Evolutionary conservation across 2,113 vertebrate species (phyloP).

Genomic region (Poecile atricapillus): DNA sequence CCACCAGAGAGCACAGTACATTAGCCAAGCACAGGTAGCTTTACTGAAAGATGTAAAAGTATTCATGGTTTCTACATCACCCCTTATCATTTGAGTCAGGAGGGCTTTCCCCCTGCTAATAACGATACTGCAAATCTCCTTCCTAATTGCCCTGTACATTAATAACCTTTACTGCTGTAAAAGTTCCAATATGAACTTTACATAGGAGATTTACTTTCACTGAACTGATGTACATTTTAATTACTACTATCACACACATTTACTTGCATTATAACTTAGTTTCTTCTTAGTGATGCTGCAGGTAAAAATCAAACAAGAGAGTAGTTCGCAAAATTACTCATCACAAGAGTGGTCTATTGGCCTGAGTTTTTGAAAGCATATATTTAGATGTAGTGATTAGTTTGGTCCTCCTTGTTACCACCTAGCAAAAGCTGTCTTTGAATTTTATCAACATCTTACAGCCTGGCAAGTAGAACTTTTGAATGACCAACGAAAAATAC

Average conservation of each 20-base stretch:
- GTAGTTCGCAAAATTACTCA: background rate
- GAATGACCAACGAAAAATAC: background rate
- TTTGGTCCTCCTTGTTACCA: background rate
- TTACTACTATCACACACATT: background rate
- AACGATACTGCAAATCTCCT: background rate
- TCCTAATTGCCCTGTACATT: background rate
- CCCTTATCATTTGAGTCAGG: background rate
- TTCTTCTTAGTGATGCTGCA: background rate
- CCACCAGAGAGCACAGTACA: constrained; percentile 20
- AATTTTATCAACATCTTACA: background rate
- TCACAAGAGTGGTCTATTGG: background rate
- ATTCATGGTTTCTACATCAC: background rate
- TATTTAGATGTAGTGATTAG: background rate
- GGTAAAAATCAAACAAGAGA: background rate
- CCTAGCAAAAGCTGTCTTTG: background rate
- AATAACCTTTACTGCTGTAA: background rate
- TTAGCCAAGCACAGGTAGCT: constrained; percentile 33
- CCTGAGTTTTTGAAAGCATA: background rate
- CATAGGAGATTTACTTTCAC: background rate
- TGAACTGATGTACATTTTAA: background rate
- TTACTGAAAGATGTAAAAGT: constrained; percentile 20
- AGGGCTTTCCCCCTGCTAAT: background rate
- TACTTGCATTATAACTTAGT: background rate
- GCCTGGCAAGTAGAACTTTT: background rate
- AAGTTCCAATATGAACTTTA: background rate